Evolutionary conservation across 2,113 vertebrate genomes (phyloP), one percentile per base, ranked within the genome.

Genomic region (Sinocyclocheilus anophthalmus): DNA sequence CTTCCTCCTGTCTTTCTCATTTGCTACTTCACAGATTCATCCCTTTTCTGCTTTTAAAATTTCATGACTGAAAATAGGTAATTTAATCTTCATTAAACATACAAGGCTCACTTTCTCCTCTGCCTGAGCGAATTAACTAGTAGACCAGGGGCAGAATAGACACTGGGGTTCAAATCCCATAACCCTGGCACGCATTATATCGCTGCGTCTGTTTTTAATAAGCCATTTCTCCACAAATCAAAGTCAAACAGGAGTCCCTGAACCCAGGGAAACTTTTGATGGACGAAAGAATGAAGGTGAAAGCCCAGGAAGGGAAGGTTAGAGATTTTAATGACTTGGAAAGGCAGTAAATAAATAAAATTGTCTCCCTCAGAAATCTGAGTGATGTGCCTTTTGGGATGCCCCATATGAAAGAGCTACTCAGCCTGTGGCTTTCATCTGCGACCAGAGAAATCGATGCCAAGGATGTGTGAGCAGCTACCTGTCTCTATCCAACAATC

Each of bases 61-160:
- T 93, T 93, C 86, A 95, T 93, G 93, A 93, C 76, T 85, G 88
- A 94, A 93, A 94, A 92, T 91, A 93, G 89, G 91, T 94, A 90
- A 93, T 94, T 93, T 93, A 93, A 94, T 94, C 92, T 93, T 94
- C 91, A 94, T 94, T 94, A 94, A 93, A 95, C 89, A 90, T 94
- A 93, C 89, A 93, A 89, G 87, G 87, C 87, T 76, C 89, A 33
- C 2, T 84, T 89, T 93, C 76, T 90, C 87, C 86, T 89, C 89
- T 87, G 92, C 89, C 70, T 86, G 67, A 57, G 80, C 83, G 92
- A 93, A 93, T 94, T 93, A 94, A 91, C 91, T 88, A 86, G 84
- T 9, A 84, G 83, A 87, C 87, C 90, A 84, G 53, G 16, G 9
- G 89, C 89, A 89, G 89, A 93, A 91, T 78, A 92, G 87, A 88